These are phyloP conservation scores for Mesembrinibis cayennensis DNA, from an alignment of 2,113 vertebrate genomes.

Conservation along the genomic window DNA sequence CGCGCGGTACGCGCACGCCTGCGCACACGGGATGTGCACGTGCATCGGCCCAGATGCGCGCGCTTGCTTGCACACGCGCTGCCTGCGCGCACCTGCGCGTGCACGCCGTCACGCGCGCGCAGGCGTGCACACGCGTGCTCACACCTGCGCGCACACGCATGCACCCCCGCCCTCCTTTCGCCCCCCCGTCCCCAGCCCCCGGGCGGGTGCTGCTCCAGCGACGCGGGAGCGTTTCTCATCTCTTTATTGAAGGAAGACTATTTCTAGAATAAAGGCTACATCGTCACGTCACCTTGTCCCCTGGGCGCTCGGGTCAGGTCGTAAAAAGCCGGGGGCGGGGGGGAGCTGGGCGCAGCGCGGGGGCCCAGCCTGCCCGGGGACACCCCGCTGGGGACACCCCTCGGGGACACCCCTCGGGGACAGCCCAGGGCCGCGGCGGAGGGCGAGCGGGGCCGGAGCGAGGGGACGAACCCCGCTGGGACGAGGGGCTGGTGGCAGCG, in stretches of 20 bases:
- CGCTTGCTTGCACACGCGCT: accelerated
- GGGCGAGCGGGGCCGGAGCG: not conserved
- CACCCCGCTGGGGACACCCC: not conserved
- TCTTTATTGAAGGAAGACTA: conserved; percentile 74
- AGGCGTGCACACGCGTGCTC: too few relatives aligned
- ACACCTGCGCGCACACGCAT: accelerated
- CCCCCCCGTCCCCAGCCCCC: not conserved
- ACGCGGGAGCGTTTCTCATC: conserved; percentile 23
- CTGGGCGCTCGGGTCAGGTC: not conserved
- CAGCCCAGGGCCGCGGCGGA: not conserved
- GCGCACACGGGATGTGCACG: not conserved
- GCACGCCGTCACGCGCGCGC: too few relatives aligned
- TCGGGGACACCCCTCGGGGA: not conserved
- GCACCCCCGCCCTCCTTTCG: too few relatives aligned
- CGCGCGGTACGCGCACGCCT: too few relatives aligned
- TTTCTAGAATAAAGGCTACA: conserved; percentile 68
- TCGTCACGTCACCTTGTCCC: not conserved
- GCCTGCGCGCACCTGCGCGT: too few relatives aligned
- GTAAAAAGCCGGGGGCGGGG: conserved; percentile 11
- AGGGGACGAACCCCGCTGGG: not conserved
- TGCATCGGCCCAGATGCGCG: not conserved
- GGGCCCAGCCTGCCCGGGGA: not conserved
- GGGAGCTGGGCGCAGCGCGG: not conserved
- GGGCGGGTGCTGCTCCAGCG: not conserved
- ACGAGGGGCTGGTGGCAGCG: conserved; percentile 16